Conservation (phyloP, 2,888 invertebrate species). For the Pammene fasciana region DNA sequence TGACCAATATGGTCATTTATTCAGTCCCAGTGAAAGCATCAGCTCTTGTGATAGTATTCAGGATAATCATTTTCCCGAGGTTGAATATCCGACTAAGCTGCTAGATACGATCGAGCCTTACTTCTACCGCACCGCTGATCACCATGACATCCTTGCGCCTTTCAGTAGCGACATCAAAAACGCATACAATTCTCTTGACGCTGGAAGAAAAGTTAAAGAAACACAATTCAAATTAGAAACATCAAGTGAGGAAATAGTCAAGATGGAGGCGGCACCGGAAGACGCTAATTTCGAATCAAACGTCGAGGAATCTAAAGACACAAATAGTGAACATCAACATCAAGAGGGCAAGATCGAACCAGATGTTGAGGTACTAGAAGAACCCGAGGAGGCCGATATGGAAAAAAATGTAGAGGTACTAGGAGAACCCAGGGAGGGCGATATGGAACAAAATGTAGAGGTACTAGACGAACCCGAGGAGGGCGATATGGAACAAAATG, state of each 20-base stretch:
- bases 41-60: not conserved
- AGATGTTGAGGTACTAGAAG: not conserved
- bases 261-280: not conserved
- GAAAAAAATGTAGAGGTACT: not conserved
- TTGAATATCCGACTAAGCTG: conserved; percentile 51
- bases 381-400: not conserved
- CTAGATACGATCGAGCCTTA: conserved; percentile 61
- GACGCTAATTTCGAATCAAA: not conserved
- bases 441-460: not conserved
- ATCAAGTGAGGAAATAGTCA: not conserved
- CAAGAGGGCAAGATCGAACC: not conserved
- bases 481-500: not conserved
- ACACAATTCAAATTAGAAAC: not conserved
- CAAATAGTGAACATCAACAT: not conserved
- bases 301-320: not conserved
- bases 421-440: not conserved
- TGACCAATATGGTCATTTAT: not conserved
- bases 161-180: conserved; percentile 57
- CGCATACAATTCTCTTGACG: conserved; percentile 49
- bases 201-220: conserved; percentile 24
- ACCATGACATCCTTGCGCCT: conserved; percentile 51
- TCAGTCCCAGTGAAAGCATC: conserved; percentile 5
- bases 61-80: conserved; percentile 46
- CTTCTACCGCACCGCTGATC: conserved; percentile 52
- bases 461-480: not conserved